Evolutionary conservation across 2,113 vertebrate species (phyloP).

Genomic region (Apodemus sylvaticus): DNA sequence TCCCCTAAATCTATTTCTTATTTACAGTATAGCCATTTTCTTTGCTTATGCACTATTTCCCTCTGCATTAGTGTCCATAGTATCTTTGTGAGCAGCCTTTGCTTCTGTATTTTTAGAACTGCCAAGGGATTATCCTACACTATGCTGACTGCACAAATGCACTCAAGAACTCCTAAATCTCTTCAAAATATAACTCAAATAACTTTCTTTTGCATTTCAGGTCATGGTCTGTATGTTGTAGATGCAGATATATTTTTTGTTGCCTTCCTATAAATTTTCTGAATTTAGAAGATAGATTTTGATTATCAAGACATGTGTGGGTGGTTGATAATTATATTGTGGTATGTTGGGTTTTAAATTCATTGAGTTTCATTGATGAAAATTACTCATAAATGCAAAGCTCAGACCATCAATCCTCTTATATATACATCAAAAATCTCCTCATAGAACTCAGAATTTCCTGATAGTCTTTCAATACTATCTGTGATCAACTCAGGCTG

Average conservation of each 20-base stretch:
- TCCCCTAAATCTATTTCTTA: not conserved
- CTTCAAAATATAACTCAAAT: conserved; percentile 1
- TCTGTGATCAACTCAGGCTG: not conserved
- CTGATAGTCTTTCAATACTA: not conserved
- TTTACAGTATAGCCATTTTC: not conserved
- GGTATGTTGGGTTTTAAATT: not conserved
- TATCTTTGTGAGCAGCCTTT: not conserved
- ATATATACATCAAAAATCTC: not conserved
- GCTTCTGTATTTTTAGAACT: not conserved
- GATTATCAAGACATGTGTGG: not conserved
- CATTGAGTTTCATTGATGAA: not conserved
- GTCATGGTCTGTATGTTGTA: not conserved
- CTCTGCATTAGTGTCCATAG: not conserved
- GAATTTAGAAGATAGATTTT: not conserved
- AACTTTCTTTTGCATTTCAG: not conserved
- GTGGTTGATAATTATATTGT: not conserved
- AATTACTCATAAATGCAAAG: not conserved
- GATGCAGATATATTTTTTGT: not conserved
- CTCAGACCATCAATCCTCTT: not conserved
- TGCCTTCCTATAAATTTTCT: not conserved
- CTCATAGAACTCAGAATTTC: not conserved
- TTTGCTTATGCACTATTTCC: not conserved
- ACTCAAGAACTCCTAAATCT: not conserved
- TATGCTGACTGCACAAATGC: not conserved
- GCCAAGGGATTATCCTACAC: not conserved